A percentile compares a stretch with the other conserved stretches of the same genome.
Evolutionary conservation across 2,797 vertebrate species (phyloP).

Genomic region (Nothura maculosa): DNA sequence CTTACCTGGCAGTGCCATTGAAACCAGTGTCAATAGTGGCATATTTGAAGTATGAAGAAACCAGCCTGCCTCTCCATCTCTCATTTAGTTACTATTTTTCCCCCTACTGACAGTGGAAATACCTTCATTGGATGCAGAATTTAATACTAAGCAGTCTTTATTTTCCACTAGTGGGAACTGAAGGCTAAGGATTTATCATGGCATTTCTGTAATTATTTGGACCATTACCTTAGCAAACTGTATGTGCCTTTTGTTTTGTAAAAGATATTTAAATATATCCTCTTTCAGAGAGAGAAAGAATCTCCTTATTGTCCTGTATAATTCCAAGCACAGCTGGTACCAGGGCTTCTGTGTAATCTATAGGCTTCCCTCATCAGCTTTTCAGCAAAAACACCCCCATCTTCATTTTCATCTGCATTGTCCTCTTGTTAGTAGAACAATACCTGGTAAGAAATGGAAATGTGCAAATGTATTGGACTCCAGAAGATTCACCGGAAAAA

Average conservation of each 20-base stretch:
- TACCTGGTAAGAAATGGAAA: neutral
- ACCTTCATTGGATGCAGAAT: neutral
- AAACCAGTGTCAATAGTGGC: neutral
- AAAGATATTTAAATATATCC: neutral
- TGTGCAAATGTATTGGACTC: neutral
- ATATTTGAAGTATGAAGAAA: fast-evolving
- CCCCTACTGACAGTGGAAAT: fast-evolving
- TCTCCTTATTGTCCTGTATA: neutral
- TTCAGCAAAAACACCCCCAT: neutral
- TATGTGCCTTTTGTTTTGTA: neutral
- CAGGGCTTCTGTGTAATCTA: neutral
- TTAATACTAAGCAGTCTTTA: fast-evolving
- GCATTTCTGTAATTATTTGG: fast-evolving
- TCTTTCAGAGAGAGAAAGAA: neutral
- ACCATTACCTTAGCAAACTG: neutral
- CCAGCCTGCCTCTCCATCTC: fast-evolving
- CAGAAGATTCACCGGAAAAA: neutral
- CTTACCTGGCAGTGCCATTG: neutral
- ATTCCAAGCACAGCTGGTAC: neutral
- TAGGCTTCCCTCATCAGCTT: neutral
- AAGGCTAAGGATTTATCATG: neutral
- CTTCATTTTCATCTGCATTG: neutral
- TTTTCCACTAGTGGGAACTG: neutral
- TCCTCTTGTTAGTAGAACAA: neutral
- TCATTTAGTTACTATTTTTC: fast-evolving